Evolutionary conservation across 2,797 vertebrate genomes (phyloP), one percentile per base, ranked within the genome.

Genomic region (Linurgus olivaceus): DNA sequence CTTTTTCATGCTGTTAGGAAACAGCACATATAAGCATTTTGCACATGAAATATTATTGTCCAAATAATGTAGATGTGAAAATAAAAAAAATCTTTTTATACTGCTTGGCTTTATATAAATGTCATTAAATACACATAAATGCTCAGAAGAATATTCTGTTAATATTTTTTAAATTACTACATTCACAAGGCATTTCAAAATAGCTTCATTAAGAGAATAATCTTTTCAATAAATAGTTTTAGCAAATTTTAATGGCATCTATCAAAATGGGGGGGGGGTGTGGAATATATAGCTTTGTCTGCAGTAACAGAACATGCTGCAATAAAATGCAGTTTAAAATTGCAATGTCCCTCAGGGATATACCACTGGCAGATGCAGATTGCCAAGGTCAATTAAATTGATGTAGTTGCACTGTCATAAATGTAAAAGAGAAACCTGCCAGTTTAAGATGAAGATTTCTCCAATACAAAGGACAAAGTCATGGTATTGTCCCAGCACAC

Each of bases 361-460:
- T 86, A 94, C 92, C 88, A 94, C 93, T 78, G 96, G 96, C 97
- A 98, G 98, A 98, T 98, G 98, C 95, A 97, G 96, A 98, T 97
- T 98, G 96, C 98, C 97, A 98, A 97, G 97, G 97, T 98, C 98
- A 98, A 98, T 98, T 98, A 98, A 98, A 97, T 97, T 97, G 97
- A 98, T 93, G 97, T 93, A 97, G 97, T 88, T 96, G 85, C 82
- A 88, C 97, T 98, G 98, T 97, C 97, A 96, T 85, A 98, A 93
- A 96, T 44, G 75, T 91, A 95, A 94, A 97, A 90, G 93, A 97
- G 94, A 96, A 96, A 96, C 83, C 91, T 97, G 96, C 78, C 86
- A 92, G 92, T 82, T 94, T 52, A 94, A 95, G 96, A 96, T 77
- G 86, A 97, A 93, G 94, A 96, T 96, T 97, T 96, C 94, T 96